Evolutionary conservation across 2,113 vertebrate genomes (phyloP).

Genomic region (Protobothrops flavoviridis): DNA sequence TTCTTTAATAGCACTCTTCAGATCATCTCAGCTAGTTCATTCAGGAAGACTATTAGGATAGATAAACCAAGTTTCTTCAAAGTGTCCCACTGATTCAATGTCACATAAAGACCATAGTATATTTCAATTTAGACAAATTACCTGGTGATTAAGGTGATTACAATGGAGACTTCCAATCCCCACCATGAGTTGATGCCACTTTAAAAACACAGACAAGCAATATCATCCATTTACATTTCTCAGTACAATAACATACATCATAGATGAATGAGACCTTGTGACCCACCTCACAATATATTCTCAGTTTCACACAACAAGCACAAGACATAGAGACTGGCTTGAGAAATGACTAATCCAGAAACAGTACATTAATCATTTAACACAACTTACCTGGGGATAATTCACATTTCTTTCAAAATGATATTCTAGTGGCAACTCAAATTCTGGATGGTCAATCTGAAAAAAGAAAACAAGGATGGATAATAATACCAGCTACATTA

Average conservation of each 20-base stretch:
- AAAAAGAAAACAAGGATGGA: not conserved
- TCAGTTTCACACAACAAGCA: not conserved
- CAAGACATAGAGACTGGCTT: not conserved
- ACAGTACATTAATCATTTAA: not conserved
- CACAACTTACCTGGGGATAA: slow-evolving; percentile 72
- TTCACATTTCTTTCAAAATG: slow-evolving; percentile 68
- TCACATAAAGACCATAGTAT: not conserved
- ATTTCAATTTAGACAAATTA: not conserved
- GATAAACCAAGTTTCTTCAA: not conserved
- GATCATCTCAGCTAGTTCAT: not conserved
- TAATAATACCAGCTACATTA: not conserved
- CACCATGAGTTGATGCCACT: not conserved
- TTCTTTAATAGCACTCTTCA: not conserved
- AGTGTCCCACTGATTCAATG: not conserved
- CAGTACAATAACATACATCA: not conserved
- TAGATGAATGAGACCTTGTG: not conserved
- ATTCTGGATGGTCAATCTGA: slow-evolving; percentile 91
- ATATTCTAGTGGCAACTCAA: slow-evolving; percentile 81
- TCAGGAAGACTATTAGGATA: not conserved
- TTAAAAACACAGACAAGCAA: not conserved
- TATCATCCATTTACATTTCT: not conserved
- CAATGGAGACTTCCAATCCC: not conserved
- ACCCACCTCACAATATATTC: not conserved
- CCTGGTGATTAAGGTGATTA: not conserved
- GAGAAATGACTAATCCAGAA: not conserved